phyloP scores from a whole-genome alignment of 2,113 vertebrate species.

The Rhagologus leucostigma region DNA sequence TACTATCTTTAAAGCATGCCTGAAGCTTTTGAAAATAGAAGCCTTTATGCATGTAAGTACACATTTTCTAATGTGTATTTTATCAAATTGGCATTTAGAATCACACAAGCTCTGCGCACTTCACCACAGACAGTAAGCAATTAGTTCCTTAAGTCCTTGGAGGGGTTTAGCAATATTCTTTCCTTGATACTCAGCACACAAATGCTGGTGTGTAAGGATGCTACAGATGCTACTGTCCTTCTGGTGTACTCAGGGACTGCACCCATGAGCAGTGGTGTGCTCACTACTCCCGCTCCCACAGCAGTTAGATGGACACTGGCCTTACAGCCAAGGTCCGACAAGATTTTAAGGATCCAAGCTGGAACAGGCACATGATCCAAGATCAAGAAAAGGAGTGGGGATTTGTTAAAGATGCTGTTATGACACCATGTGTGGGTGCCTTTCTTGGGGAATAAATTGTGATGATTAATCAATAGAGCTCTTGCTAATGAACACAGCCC shows the following conservation, averaged over 20 bases:
- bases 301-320: background rate
- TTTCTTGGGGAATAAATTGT: background rate
- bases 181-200: background rate
- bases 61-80: background rate
- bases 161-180: background rate
- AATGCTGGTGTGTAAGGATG: background rate
- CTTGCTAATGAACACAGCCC: background rate
- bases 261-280: rapidly evolving
- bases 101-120: background rate
- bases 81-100: background rate
- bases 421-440: background rate
- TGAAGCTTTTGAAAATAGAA: background rate
- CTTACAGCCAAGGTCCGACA: background rate
- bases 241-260: background rate
- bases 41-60: background rate
- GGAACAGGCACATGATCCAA: background rate
- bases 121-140: background rate
- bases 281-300: background rate
- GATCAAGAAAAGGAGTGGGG: background rate
- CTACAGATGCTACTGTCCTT: background rate
- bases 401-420: background rate
- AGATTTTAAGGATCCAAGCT: background rate
- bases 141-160: background rate
- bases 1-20: background rate
- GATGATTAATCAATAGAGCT: background rate